These are phyloP conservation scores for Pseudocheirus occidentalis DNA, from an alignment of 2,797 vertebrate genomes.

Conservation along the genomic window DNA sequence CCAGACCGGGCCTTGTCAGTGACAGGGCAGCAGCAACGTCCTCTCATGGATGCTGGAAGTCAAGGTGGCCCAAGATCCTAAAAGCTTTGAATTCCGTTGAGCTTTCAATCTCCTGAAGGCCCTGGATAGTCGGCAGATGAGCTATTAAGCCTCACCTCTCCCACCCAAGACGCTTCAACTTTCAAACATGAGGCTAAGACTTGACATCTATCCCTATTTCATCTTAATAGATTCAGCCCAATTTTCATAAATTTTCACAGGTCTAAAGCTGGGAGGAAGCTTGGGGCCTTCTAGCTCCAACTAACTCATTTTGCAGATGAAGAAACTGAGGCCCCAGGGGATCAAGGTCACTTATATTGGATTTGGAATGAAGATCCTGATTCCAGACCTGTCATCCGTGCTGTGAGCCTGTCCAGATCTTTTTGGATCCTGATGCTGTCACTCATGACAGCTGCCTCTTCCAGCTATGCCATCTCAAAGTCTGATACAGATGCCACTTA, in stretches of 20 bases:
- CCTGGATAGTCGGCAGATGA: background rate
- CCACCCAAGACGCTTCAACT: rapidly evolving
- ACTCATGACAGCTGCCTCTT: background rate
- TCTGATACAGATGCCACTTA: background rate
- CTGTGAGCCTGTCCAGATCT: background rate
- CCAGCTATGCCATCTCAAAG: background rate
- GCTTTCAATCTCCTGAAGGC: background rate
- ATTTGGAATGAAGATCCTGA: background rate
- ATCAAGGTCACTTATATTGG: background rate
- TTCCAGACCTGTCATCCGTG: background rate
- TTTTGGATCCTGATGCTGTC: background rate
- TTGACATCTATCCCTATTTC: background rate
- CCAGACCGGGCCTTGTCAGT: background rate
- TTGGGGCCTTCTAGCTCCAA: background rate
- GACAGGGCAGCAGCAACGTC: background rate
- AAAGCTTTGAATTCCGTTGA: background rate
- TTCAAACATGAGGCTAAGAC: background rate
- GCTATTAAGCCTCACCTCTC: background rate
- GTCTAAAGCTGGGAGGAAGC: no score
- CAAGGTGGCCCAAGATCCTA: background rate
- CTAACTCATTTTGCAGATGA: rapidly evolving
- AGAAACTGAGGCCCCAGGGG: background rate
- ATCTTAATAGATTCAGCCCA: background rate
- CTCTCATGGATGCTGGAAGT: background rate
- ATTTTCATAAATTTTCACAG: background rate